Conservation (phyloP, 2,113 vertebrate species). For the Otocyon megalotis region DNA sequence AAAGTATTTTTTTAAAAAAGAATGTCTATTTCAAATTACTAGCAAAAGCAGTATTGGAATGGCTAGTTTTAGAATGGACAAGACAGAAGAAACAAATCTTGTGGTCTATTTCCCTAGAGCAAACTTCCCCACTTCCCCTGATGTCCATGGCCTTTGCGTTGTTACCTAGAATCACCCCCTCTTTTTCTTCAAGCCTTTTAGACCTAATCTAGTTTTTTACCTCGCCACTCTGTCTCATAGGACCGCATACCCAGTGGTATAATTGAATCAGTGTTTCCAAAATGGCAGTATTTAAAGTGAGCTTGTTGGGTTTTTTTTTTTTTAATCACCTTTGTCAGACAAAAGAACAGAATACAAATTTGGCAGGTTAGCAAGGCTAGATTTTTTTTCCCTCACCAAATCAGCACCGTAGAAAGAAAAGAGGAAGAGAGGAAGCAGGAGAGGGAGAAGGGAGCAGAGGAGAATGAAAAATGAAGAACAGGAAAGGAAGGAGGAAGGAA, state of each 20-base stretch:
- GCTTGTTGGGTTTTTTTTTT: neutral
- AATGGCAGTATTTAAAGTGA: neutral
- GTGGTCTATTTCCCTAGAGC: neutral
- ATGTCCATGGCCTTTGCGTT: neutral
- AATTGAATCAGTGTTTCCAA: slow-evolving; percentile 5
- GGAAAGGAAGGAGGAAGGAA: neutral
- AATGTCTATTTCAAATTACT: neutral
- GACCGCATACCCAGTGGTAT: neutral
- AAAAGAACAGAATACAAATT: slow-evolving; percentile 1
- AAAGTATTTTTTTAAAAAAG: neutral
- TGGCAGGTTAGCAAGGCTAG: neutral
- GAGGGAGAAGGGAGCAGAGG: neutral
- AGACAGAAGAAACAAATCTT: neutral
- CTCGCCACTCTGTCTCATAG: neutral
- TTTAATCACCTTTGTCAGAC: neutral
- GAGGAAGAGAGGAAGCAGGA: neutral
- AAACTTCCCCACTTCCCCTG: neutral
- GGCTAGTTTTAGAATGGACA: neutral
- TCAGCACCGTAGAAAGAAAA: neutral
- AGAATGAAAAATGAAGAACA: neutral
- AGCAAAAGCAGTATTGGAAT: neutral
- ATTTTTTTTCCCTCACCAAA: neutral
- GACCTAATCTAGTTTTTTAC: neutral
- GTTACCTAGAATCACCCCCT: neutral
- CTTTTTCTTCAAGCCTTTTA: slow-evolving; percentile 22